phyloP scores from a whole-genome alignment of 2,113 vertebrate genomes.

The Pollachius pollachius region DNA sequence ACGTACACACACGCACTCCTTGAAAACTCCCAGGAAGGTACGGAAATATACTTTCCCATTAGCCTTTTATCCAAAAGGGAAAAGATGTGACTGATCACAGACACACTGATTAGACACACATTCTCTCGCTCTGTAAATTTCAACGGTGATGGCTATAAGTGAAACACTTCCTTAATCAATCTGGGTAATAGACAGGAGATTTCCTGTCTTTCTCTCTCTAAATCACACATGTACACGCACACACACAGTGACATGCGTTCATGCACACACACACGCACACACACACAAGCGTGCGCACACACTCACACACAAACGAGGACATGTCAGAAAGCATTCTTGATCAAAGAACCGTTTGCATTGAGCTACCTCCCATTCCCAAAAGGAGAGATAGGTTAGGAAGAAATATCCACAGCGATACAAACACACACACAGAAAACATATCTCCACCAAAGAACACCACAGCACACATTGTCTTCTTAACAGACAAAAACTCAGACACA shows the following conservation, averaged over 20 bases:
- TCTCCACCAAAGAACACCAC: not conserved
- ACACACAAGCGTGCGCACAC: conserved; percentile 3
- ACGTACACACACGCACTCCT: too few species aligned
- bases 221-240: conserved; percentile 5
- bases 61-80: not conserved
- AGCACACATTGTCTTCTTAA: not conserved
- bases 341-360: conserved; percentile 19
- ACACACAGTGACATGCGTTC: conserved; percentile 1
- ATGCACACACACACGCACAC: conserved; percentile 14
- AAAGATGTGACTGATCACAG: not conserved
- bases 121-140: conserved; percentile 24
- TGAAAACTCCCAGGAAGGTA: too few species aligned
- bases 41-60: too few species aligned
- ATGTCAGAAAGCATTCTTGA: conserved; percentile 50
- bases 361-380: conserved; percentile 23
- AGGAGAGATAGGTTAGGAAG: conserved; percentile 40
- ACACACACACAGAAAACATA: conserved; percentile 17
- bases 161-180: conserved; percentile 70
- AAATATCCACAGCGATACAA: conserved; percentile 38
- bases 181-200: conserved; percentile 57
- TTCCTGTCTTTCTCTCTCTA: conserved; percentile 4
- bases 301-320: conserved; percentile 24
- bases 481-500: not conserved
- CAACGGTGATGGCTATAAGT: conserved; percentile 54
- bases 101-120: not conserved